Conservation (phyloP, 2,113 vertebrate species). For the Varanus salvator region DNA sequence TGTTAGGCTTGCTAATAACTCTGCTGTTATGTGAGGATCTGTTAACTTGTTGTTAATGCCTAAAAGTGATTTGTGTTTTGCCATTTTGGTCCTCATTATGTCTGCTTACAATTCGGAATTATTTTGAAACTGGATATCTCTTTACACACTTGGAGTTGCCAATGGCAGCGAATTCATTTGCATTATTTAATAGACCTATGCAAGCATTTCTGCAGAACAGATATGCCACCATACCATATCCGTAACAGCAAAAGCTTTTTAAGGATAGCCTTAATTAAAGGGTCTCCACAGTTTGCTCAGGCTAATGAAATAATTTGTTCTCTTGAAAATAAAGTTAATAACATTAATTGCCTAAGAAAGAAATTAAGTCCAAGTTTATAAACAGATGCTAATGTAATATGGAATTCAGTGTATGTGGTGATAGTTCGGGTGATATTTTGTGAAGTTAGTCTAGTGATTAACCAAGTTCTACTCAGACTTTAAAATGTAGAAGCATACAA, state of each 20-base stretch:
- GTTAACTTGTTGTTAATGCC: neutral
- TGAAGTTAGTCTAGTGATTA: neutral
- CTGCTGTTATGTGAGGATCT: neutral
- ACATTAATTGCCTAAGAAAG: constrained; percentile 56
- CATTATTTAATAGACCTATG: neutral
- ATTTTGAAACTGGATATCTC: neutral
- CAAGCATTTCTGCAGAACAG: neutral
- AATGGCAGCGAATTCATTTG: neutral
- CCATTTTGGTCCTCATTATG: constrained; percentile 39
- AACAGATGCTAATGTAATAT: constrained; percentile 12
- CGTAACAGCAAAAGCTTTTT: constrained; percentile 38
- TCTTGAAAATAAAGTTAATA: constrained; percentile 60
- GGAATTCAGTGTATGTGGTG: neutral
- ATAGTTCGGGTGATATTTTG: neutral
- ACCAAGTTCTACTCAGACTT: neutral
- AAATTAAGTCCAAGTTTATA: constrained; percentile 53
- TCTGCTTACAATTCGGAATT: constrained; percentile 16
- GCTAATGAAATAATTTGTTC: constrained; percentile 54
- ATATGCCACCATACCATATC: neutral
- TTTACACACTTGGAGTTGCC: neutral
- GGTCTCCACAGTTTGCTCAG: constrained; percentile 32
- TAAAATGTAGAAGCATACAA: neutral
- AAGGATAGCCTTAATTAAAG: constrained; percentile 11
- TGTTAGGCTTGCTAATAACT: neutral
- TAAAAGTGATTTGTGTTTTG: constrained; percentile 41